Conservation (phyloP, 2,113 vertebrate species). For the Fregetta grallaria region DNA sequence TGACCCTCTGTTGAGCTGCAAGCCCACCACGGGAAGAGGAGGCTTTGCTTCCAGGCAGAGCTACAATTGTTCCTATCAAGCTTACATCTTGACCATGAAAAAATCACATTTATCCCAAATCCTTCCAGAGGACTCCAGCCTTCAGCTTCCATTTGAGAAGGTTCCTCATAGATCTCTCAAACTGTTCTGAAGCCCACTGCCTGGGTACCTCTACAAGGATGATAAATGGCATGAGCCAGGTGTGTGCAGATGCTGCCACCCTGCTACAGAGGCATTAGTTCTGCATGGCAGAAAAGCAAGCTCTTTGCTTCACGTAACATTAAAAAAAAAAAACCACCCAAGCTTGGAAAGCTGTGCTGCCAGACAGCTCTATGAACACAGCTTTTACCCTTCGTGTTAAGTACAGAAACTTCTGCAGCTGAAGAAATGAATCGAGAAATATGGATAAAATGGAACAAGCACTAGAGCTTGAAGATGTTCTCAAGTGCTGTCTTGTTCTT, state of each 20-base stretch:
- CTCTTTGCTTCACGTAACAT: neutral
- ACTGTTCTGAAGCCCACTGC: neutral
- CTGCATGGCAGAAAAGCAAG: neutral
- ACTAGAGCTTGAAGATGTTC: neutral
- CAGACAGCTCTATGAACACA: neutral
- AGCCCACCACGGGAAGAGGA: neutral
- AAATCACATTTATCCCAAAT: neutral
- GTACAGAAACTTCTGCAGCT: neutral
- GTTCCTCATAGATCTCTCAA: neutral
- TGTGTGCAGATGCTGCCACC: neutral
- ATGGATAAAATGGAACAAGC: neutral
- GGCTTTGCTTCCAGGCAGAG: neutral
- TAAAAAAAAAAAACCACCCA: neutral
- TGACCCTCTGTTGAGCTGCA: neutral
- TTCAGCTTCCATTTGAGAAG: neutral
- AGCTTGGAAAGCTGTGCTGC: neutral
- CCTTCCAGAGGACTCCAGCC: neutral
- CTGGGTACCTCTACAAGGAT: neutral
- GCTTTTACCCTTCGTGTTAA: neutral
- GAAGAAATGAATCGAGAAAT: neutral
- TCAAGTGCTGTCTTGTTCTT: neutral
- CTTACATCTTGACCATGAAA: neutral
- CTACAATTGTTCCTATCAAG: neutral
- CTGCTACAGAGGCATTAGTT: neutral
- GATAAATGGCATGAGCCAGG: rapidly evolving